Base-by-base conservation (phyloP, 2,113 vertebrate species). In the Amphilophus citrinellus region DNA sequence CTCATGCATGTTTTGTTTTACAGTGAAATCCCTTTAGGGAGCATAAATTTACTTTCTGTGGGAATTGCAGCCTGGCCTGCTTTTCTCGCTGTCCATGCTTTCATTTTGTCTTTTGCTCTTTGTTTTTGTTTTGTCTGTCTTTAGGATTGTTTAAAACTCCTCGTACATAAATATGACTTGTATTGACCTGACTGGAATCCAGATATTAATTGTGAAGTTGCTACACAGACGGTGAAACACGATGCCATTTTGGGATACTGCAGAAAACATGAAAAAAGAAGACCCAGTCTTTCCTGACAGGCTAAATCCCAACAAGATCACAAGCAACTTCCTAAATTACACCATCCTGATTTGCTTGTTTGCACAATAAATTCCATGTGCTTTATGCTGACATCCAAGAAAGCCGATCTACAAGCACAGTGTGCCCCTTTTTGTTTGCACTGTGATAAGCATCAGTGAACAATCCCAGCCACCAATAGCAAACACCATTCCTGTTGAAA, bases 321-420 rank as follows among this genome's bases (percentile, higher is more conserved):
- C 62, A 61, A 14, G 47, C 61, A 61, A 57, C 75, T 63, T 77
- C 61, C 71, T 22, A 30, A 79, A 83, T 82, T 14, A 76, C 76
- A 87, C 13, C 22, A 71, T 57, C 14, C 13, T 68, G 84, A 84
- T 89, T 81, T 22, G 24, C 75, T 63, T 86, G 86, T 90, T 87
- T 89, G 68, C 58, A 24, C 57, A 42, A 71, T 75, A 62, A 87
- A 87, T 84, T 80, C 89, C 58, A 6, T 9, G 7, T 57, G 20
- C 50, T 85, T 81, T 57, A 58, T 47, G 10, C 20, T 20, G 86
- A 37, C 44, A 83, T 39, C 71, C 39, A 10, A 59, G 5, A 53
- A 10, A 8, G 32, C 20, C 15, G 2, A 15, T 30, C 77, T 58
- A 61, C 39, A 44, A 56, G 15, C 6, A 10, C 30, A 1, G 20